Evolutionary conservation across 2,888 invertebrate species (phyloP), one percentile per base, ranked within the genome.

Genomic region (Clepsis dumicolana): DNA sequence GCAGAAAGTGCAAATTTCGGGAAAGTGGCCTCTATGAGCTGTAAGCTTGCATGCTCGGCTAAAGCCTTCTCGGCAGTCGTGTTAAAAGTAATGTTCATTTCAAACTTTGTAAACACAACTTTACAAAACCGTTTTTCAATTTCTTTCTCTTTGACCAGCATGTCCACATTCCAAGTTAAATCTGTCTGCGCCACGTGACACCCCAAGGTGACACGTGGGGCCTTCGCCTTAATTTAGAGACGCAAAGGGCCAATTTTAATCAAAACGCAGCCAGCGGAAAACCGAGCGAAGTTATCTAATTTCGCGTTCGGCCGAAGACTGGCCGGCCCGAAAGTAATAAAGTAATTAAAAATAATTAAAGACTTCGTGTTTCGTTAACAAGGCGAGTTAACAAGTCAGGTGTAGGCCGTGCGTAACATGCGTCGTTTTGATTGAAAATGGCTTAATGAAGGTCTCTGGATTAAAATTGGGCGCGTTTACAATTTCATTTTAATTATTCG

Each of bases 261-360:
- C 67, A 57, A 63, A 67, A 41, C 63, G 32, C 54, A 48, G 16
- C 35, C 27, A 18, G 10, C 35, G 62, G 56, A 63, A 62, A 67
- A 56, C 62, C 27, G 48, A 12, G 12, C 56, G 27, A 61, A 67
- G 62, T 57, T 63, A 63, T 59, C 63, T 52, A 50, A 52, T 67
- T 57, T 63, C 38, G 44, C 48, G 44, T 48, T 25, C 21, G 41
- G 24, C 38, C 41, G 35, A 25, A 38, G 57, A 16, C 57, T 18
- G 59, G 53, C 52, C 65, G 53, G 29, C 41, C 4, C 29, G 48
- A 56, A 62, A 62, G 62, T 62, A 62, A 62, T 66, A 61, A 66
- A 66, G 61, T 56, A 66, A 66, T 66, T 66, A 66, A 66, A 54
- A 41, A 32, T 61, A 18, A 61, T 60, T 65, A 41, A 25, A 54